phyloP scores from a whole-genome alignment of 2,797 vertebrate genomes.

The Platyrinchus mystaceus region DNA sequence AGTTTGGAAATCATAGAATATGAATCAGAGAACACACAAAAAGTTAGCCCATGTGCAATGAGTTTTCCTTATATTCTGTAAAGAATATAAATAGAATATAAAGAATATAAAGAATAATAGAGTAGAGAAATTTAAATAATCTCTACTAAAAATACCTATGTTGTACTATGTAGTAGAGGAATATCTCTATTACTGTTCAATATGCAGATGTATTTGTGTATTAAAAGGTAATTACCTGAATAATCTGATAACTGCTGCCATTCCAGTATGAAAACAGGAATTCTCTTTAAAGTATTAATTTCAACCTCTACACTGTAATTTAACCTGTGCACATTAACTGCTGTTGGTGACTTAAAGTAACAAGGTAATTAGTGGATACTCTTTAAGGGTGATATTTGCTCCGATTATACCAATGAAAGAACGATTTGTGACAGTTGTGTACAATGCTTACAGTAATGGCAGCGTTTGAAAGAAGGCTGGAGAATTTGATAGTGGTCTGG shows the following conservation, averaged over 20 bases:
- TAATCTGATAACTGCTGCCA: background rate
- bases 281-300: background rate
- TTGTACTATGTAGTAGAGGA: background rate
- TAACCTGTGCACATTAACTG: background rate
- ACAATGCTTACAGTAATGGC: background rate
- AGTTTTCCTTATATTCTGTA: background rate
- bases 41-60: background rate
- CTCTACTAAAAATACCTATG: background rate
- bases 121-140: background rate
- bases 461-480: background rate
- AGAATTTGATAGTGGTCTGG: background rate
- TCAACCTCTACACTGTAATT: background rate
- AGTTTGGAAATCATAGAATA: background rate
- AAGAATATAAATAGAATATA: background rate
- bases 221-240: background rate
- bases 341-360: background rate
- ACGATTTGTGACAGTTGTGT: background rate
- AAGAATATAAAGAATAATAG: background rate
- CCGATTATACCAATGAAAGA: background rate
- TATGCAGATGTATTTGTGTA: background rate
- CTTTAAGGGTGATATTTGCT: background rate
- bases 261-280: background rate
- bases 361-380: background rate
- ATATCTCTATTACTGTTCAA: background rate
- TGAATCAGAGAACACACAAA: background rate